Base-by-base conservation (phyloP, 1,140 invertebrate species). In the Meloidogyne chitwoodi region DNA sequence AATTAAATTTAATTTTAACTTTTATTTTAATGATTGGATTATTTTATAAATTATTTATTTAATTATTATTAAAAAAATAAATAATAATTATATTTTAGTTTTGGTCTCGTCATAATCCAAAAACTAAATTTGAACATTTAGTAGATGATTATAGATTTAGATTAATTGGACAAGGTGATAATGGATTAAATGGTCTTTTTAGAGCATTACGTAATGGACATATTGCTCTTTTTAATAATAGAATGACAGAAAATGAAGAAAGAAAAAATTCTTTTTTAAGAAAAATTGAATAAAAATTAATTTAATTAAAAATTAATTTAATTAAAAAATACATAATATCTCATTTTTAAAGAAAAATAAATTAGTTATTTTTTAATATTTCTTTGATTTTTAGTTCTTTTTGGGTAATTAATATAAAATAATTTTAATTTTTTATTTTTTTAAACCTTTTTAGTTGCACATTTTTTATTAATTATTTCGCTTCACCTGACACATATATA, bases 141-240 rank as follows among this genome's bases (percentile, higher is more conserved):
- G 82, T 84, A 31, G 68, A 84, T 26, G 81, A 82, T 74, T 82
- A 82, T 64, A 75, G 79, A 41, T 81, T 64, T 31, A 77, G 81
- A 16, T 69, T 82, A 26, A 68, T 27, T 22, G 80, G 80, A n/a
- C 77, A 74, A 31, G 76, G 80, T 26, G 62, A 75, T 26, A 82
- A 82, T 64, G 80, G 80, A 4, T 65, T 81, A 75, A 83, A 81
- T 63, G 81, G 86, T 31, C 44, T 82, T 29, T 75, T 82, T 31
- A 84, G 81, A 78, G 81, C 81, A 41, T 64, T 82, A 44, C 74
- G 83, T 11, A 82, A 82, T 68, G 81, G 83, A 27, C 79, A 82
- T 66, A 82, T 82, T 31, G 80, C 79, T 5, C 84, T 81, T 63
- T 84, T 75, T 44, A 83, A 81, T 38, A 82, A 81, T n/a, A n/a